Conservation (phyloP, 92 coral and sea anemone species). For the Virgularia gustaviana region DNA sequence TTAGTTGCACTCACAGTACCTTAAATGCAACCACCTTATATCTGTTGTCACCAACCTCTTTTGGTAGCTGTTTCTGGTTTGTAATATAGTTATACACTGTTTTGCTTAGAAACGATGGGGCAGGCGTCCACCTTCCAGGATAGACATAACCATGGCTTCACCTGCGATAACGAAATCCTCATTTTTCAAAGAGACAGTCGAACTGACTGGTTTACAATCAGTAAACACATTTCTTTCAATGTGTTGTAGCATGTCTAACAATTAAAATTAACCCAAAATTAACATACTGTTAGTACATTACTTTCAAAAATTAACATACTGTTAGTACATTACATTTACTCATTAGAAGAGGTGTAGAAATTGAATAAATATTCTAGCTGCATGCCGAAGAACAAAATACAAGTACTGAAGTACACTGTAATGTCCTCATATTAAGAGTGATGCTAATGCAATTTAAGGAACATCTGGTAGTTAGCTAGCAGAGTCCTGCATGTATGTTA, state of each 20-base stretch:
- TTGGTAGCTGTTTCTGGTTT: slow-evolving; percentile 14
- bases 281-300: no score
- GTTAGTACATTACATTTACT: no score
- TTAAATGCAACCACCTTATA: slow-evolving; percentile 17
- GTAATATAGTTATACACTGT: slow-evolving; percentile 14
- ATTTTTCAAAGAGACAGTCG: slow-evolving; percentile 11
- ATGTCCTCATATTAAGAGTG: no score
- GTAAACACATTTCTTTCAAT: slow-evolving; percentile 26
- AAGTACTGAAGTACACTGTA: no score
- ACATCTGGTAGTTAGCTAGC: no score
- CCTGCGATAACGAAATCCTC: slow-evolving; percentile 26
- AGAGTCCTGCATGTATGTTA: no score
- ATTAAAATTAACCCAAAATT: no score
- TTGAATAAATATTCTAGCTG: no score
- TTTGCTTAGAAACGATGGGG: slow-evolving; percentile 18
- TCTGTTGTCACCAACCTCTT: slow-evolving; percentile 4
- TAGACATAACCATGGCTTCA: slow-evolving; percentile 22
- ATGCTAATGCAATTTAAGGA: no score
- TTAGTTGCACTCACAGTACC: not conserved
- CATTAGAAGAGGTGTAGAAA: no score
- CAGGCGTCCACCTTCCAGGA: slow-evolving; percentile 36
- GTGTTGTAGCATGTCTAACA: slow-evolving; percentile 20
- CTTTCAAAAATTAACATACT: no score
- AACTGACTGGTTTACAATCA: slow-evolving; percentile 23
- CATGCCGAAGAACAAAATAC: no score